Conservation (phyloP, 2,888 invertebrate species). For the Anorthoa munda region DNA sequence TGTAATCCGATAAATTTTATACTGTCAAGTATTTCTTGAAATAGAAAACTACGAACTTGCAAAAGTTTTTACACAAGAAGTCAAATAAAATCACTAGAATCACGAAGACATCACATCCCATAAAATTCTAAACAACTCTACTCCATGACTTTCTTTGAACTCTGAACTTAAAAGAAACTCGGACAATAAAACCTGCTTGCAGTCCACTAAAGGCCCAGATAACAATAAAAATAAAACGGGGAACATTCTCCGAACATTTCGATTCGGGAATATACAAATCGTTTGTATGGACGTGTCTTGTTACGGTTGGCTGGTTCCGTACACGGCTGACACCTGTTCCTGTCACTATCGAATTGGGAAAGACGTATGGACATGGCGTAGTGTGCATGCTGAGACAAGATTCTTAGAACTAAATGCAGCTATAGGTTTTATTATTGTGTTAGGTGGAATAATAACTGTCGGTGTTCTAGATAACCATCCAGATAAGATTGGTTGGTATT, state of each 20-base stretch:
- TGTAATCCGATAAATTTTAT: neutral
- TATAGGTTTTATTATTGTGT: constrained; percentile 1
- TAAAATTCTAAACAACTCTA: constrained; percentile 38
- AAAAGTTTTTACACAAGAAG: constrained; percentile 13
- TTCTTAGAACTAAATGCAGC: constrained; percentile 34
- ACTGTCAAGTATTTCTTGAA: constrained; percentile 4
- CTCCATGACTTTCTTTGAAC: constrained; percentile 42
- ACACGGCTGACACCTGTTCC: constrained; percentile 79
- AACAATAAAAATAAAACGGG: constrained; percentile 74
- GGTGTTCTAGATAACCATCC: neutral
- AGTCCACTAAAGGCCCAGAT: constrained; percentile 57
- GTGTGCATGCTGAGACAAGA: constrained; percentile 50
- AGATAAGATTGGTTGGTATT: neutral
- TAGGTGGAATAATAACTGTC: neutral
- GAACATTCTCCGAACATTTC: constrained; percentile 69
- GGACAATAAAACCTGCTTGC: constrained; percentile 57
- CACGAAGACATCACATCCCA: constrained; percentile 31
- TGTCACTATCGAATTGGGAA: constrained; percentile 77
- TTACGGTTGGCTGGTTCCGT: constrained; percentile 69
- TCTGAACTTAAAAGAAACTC: constrained; percentile 50
- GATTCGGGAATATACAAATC: constrained; percentile 74
- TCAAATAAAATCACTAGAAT: constrained; percentile 18
- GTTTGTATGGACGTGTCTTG: constrained; percentile 73
- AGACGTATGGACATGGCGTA: constrained; percentile 70
- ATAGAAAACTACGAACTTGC: constrained; percentile 8